Percentiles rank a stretch among this genome's conserved stretches.
Conservation (phyloP, 2,888 invertebrate species). For the Drosophila formosana region DNA sequence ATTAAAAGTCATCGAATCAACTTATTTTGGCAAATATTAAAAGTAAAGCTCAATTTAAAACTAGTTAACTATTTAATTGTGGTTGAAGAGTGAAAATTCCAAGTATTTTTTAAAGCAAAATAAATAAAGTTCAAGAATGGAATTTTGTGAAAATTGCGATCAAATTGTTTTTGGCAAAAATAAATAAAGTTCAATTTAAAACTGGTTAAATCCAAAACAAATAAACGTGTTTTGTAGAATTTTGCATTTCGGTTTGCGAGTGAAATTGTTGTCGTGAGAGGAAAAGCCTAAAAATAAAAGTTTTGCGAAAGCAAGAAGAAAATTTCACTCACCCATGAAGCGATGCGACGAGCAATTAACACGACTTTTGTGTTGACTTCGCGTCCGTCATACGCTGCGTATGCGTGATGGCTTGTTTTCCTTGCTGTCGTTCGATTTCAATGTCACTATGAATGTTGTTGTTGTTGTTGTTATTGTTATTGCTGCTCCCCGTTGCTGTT, state of each 20-base stretch:
- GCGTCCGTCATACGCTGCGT: slow-evolving; percentile 45
- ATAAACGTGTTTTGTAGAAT: background rate
- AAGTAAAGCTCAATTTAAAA: too few relatives aligned
- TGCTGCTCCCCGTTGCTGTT: background rate
- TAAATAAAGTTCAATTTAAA: too few relatives aligned
- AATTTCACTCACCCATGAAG: slow-evolving; percentile 29
- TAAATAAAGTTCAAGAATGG: too few relatives aligned
- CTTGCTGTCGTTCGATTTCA: slow-evolving; percentile 23
- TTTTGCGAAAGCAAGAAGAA: slow-evolving; percentile 27
- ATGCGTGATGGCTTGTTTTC: slow-evolving; percentile 50
- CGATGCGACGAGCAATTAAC: slow-evolving; percentile 55
- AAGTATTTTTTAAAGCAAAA: too few relatives aligned
- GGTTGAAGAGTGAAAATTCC: too few relatives aligned
- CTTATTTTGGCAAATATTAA: too few relatives aligned
- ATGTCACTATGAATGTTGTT: slow-evolving; percentile 24
- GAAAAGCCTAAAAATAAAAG: slow-evolving; percentile 2
- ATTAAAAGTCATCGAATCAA: too few relatives aligned
- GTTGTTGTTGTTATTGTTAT: slow-evolving; percentile 14
- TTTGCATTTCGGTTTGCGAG: background rate
- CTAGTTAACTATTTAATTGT: too few relatives aligned
- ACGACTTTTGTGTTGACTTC: slow-evolving; percentile 29
- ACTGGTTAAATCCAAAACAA: too few relatives aligned
- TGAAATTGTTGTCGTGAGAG: slow-evolving; percentile 2
- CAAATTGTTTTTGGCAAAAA: too few relatives aligned
- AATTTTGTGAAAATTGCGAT: too few relatives aligned